phyloP scores from a whole-genome alignment of 1,140 invertebrate genomes.

The Andrena cerasifolii region DNA sequence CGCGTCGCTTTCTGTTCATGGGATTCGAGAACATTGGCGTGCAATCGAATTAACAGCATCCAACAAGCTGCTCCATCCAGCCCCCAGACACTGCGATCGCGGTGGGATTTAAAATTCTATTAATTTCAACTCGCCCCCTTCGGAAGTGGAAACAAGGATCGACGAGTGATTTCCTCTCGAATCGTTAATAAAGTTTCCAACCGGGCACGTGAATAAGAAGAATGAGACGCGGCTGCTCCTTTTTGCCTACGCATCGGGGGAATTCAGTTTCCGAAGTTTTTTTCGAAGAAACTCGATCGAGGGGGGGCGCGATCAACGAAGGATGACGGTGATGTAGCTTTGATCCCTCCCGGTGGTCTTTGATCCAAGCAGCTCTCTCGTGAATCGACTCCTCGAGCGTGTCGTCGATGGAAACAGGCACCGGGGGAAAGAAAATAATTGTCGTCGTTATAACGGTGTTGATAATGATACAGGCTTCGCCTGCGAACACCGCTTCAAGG shows the following conservation, averaged over 20 bases:
- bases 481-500: conserved; percentile 38
- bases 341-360: conserved; percentile 46
- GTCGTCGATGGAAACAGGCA: conserved; percentile 12
- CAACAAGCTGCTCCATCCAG: too few species aligned
- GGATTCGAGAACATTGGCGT: conserved; percentile 8
- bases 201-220: not conserved
- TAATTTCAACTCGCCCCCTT: too few species aligned
- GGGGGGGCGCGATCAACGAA: conserved; percentile 40
- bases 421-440: conserved; percentile 45
- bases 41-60: not conserved
- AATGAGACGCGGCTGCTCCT: too few species aligned
- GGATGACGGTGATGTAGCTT: conserved; percentile 38
- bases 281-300: not conserved
- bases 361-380: conserved; percentile 34
- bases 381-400: conserved; percentile 32
- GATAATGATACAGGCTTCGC: conserved; percentile 41
- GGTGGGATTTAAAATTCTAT: too few species aligned
- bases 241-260: not conserved
- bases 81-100: too few species aligned
- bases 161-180: not conserved
- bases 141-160: too few species aligned
- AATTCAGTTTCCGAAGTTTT: conserved; percentile 38
- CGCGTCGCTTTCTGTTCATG: not conserved
- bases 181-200: not conserved
- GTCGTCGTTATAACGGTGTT: conserved; percentile 41